These are phyloP conservation scores for Eulemur macaco DNA, from an alignment of 2,113 vertebrate genomes.

Conservation along the genomic window DNA sequence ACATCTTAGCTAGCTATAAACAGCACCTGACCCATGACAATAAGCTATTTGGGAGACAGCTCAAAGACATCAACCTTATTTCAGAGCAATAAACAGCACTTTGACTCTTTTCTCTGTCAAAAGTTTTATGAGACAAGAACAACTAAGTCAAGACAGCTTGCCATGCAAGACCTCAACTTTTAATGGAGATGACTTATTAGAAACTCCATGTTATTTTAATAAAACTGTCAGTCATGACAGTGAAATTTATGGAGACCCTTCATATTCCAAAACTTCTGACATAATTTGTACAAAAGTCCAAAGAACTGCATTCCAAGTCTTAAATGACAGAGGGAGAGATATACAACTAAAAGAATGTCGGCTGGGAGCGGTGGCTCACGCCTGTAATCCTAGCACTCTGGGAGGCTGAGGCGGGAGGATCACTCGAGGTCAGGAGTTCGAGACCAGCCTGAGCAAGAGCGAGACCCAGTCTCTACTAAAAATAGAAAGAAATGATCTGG, in stretches of 20 bases:
- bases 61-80: slow-evolving; percentile 22
- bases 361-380: too few species aligned
- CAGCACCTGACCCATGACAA: not conserved
- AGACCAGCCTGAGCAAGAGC: too few species aligned
- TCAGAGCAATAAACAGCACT: not conserved
- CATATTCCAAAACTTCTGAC: not conserved
- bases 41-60: not conserved
- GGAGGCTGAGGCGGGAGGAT: too few species aligned
- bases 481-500: too few species aligned
- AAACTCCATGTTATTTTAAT: not conserved
- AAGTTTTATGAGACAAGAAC: not conserved
- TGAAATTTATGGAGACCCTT: not conserved
- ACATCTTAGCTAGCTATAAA: fast-evolving
- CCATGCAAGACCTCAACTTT: not conserved
- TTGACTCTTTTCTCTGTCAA: not conserved
- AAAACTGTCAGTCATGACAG: not conserved
- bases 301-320: not conserved
- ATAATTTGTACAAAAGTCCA: not conserved
- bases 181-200: not conserved
- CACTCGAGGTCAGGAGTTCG: too few species aligned
- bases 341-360: not conserved
- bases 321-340: not conserved
- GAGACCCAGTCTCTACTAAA: too few species aligned
- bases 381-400: too few species aligned
- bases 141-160: not conserved